phyloP scores from a whole-genome alignment of 2,113 vertebrate genomes.

The Proterorhinus semilunaris region DNA sequence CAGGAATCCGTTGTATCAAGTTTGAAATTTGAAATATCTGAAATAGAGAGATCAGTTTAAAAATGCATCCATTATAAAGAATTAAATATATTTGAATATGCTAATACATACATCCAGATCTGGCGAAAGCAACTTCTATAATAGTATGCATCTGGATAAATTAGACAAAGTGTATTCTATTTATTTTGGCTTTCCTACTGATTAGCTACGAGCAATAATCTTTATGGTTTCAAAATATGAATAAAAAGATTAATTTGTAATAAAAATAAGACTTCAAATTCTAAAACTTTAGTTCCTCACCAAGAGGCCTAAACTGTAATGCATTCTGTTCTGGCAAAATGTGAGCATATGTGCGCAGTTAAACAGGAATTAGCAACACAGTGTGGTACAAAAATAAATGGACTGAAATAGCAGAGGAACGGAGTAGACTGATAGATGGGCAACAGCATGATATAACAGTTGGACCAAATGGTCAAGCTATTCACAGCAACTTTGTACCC shows the following conservation, averaged over 20 bases:
- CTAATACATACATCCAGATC: no score
- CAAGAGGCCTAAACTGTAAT: neutral
- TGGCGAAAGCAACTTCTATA: no score
- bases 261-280: neutral
- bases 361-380: slow-evolving; percentile 60
- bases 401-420: slow-evolving; percentile 62
- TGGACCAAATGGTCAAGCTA: slow-evolving; percentile 41
- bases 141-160: neutral
- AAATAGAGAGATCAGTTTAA: no score
- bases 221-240: no score
- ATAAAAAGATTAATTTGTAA: neutral
- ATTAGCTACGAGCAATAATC: no score
- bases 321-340: neutral
- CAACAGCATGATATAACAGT: slow-evolving; percentile 48
- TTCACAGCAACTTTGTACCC: slow-evolving; percentile 23
- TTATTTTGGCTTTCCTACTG: neutral
- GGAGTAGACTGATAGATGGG: slow-evolving; percentile 37
- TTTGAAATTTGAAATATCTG: no score
- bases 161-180: neutral
- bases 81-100: no score
- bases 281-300: neutral
- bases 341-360: slow-evolving; percentile 43
- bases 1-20: no score
- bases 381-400: slow-evolving; percentile 61
- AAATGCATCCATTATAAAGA: no score